Conservation (phyloP, 2,113 vertebrate genomes). For the Falco punctatus region DNA sequence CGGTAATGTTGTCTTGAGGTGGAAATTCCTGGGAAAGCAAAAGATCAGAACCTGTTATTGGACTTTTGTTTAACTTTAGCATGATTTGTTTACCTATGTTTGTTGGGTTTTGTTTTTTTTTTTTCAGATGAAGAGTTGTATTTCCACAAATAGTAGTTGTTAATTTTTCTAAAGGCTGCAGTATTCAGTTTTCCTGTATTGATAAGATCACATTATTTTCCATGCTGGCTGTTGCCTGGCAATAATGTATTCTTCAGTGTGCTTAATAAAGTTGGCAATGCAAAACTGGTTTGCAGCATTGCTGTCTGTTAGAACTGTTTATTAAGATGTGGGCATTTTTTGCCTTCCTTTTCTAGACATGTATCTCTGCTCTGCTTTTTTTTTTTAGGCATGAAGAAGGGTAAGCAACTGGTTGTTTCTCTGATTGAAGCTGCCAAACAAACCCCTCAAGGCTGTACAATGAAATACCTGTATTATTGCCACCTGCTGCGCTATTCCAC, state of each 20-base stretch:
- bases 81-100: background rate
- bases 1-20: background rate
- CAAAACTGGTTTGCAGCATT: background rate
- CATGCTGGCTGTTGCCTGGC: background rate
- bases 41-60: background rate
- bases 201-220: background rate
- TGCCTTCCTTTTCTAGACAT: background rate
- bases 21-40: background rate
- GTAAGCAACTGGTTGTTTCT: background rate
- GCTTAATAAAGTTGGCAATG: background rate
- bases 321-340: background rate
- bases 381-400: background rate
- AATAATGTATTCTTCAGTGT: background rate
- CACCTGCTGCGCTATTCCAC: background rate
- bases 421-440: background rate
- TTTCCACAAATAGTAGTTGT: background rate
- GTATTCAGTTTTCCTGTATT: background rate
- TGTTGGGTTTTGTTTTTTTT: background rate
- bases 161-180: background rate
- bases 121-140: background rate
- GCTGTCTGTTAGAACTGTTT: background rate
- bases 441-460: background rate
- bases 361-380: background rate
- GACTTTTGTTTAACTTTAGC: background rate
- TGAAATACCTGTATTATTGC: background rate